phyloP scores from a whole-genome alignment of 2,888 invertebrate species.

The Dusona sp. region DNA sequence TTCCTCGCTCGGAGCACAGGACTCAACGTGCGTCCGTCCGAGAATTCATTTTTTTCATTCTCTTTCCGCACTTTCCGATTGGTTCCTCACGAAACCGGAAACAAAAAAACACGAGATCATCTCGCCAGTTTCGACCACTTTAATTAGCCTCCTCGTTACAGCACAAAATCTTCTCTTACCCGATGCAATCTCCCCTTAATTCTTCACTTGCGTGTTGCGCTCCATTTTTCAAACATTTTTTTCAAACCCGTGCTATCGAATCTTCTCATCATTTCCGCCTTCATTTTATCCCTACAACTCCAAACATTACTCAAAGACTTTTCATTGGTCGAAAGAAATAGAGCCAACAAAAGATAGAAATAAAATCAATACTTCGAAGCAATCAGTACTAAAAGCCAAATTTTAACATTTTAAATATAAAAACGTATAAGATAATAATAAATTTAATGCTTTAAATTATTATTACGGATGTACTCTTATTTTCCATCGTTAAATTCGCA shows the following conservation, averaged over 20 bases:
- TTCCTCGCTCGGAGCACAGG: constrained; percentile 27
- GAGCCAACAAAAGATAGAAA: background rate
- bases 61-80: background rate
- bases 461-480: background rate
- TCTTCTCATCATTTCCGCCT: background rate
- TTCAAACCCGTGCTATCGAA: background rate
- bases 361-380: background rate
- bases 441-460: background rate
- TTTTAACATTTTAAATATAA: background rate
- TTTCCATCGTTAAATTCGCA: background rate
- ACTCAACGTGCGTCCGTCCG: no score
- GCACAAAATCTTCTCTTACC: background rate
- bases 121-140: background rate
- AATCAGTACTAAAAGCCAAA: background rate
- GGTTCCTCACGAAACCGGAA: constrained; percentile 7
- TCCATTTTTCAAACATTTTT: background rate
- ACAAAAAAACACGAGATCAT: constrained; percentile 20
- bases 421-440: background rate
- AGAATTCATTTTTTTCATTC: background rate
- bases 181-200: background rate
- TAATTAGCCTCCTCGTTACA: background rate
- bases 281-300: background rate
- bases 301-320: background rate
- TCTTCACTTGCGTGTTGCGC: background rate
- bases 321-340: no score